phyloP scores from a whole-genome alignment of 2,888 invertebrate genomes.

The Xanthorhoe spadicearia region DNA sequence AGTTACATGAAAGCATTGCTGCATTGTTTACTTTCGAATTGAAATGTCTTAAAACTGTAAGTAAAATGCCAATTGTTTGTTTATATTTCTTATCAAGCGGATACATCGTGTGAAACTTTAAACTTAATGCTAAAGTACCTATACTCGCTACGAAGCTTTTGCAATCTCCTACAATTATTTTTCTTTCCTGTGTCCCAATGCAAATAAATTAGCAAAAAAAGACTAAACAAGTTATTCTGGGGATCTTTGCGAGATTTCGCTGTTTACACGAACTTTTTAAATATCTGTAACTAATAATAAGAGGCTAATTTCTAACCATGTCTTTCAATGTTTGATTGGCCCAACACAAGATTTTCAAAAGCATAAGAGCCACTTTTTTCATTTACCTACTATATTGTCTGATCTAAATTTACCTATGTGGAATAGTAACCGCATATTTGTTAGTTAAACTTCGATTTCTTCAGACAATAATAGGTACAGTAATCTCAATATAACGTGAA shows the following conservation, averaged over 20 bases:
- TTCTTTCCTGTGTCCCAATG: slow-evolving; percentile 11
- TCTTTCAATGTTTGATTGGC: background rate
- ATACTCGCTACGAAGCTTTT: slow-evolving; percentile 23
- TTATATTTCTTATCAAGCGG: slow-evolving; percentile 11
- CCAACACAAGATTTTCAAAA: background rate
- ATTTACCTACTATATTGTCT: too few relatives aligned
- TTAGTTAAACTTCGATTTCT: too few relatives aligned
- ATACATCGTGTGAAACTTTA: slow-evolving; percentile 9
- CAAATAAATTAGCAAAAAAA: slow-evolving; percentile 15
- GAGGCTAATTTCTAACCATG: slow-evolving; percentile 19
- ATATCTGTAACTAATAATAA: slow-evolving; percentile 1
- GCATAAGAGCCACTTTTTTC: background rate
- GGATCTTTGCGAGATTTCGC: slow-evolving; percentile 11
- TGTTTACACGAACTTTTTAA: slow-evolving; percentile 15
- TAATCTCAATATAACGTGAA: too few relatives aligned
- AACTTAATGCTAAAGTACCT: slow-evolving; percentile 6
- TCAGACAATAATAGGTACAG: too few relatives aligned
- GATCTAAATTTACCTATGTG: too few relatives aligned
- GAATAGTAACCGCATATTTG: too few relatives aligned
- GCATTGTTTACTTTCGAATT: background rate
- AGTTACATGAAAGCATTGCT: background rate
- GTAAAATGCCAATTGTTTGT: background rate
- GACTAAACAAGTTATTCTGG: slow-evolving; percentile 13
- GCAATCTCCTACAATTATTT: slow-evolving; percentile 8
- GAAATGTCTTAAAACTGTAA: background rate